Percentiles rank a stretch among this genome's conserved stretches.
These are phyloP conservation scores for Flexamia atlantica DNA, from an alignment of 2,888 invertebrate genomes.

Conservation along the genomic window DNA sequence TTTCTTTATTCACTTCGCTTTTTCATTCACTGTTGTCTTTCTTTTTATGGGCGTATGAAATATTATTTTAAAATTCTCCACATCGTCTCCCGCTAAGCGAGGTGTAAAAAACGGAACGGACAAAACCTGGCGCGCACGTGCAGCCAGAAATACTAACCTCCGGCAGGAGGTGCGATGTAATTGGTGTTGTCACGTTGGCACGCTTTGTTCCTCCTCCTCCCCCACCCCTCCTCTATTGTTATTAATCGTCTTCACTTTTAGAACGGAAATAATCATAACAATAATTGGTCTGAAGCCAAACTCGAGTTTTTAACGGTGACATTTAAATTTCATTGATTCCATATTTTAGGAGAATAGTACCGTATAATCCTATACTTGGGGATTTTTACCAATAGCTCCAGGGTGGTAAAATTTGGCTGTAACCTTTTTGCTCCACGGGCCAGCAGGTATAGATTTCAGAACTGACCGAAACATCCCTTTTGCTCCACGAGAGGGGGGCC, in stretches of 20 bases:
- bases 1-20: slow-evolving; percentile 39
- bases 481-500: too few species aligned
- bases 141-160: slow-evolving; percentile 43
- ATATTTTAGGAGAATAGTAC: too few species aligned
- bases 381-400: too few species aligned
- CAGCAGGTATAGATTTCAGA: too few species aligned
- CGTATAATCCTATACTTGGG: too few species aligned
- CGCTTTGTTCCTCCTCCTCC: slow-evolving; percentile 27
- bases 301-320: neutral
- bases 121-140: slow-evolving; percentile 37
- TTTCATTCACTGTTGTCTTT: slow-evolving; percentile 25
- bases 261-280: slow-evolving; percentile 3
- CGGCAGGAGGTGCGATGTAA: slow-evolving; percentile 46
- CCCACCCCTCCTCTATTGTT: neutral
- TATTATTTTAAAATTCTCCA: slow-evolving; percentile 49
- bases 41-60: slow-evolving; percentile 49
- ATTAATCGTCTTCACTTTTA: slow-evolving; percentile 11
- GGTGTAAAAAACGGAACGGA: slow-evolving; percentile 32
- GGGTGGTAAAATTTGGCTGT: too few species aligned
- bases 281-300: neutral
- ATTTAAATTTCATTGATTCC: too few species aligned
- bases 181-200: slow-evolving; percentile 38
- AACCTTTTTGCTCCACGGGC: too few species aligned
- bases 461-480: too few species aligned
- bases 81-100: slow-evolving; percentile 41